phyloP scores from a whole-genome alignment of 2,888 invertebrate species.

The Stenoptilia bipunctidactyla region DNA sequence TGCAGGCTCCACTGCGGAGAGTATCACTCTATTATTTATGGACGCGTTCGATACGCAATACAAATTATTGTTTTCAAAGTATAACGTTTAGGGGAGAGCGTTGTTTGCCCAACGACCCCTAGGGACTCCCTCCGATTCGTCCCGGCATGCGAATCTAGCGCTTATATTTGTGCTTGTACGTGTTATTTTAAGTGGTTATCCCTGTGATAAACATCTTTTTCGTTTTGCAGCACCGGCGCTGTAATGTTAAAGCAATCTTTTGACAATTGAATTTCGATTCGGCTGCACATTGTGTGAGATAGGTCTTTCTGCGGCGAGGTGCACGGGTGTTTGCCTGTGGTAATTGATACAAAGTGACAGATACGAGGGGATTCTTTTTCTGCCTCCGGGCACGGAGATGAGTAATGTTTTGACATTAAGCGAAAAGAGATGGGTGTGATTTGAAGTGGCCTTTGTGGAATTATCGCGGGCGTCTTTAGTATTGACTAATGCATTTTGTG shows the following conservation, averaged over 20 bases:
- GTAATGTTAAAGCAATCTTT: constrained; percentile 65
- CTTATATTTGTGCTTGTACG: constrained; percentile 35
- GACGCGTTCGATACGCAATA: constrained; percentile 71
- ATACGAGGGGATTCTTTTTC: constrained; percentile 53
- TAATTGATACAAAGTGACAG: constrained; percentile 71
- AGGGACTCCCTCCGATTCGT: constrained; percentile 27
- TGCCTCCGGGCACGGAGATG: constrained; percentile 50
- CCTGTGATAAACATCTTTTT: constrained; percentile 40
- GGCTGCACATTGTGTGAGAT: constrained; percentile 44
- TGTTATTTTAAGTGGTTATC: constrained; percentile 26
- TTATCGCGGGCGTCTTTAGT: constrained; percentile 68
- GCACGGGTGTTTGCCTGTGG: constrained; percentile 66
- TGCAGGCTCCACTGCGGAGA: constrained; percentile 37
- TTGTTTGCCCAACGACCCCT: constrained; percentile 67
- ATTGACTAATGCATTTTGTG: constrained; percentile 68
- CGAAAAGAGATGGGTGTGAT: constrained; percentile 68
- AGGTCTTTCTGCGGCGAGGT: constrained; percentile 40
- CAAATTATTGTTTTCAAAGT: constrained; percentile 73
- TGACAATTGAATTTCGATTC: constrained; percentile 68
- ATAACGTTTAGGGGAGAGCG: constrained; percentile 68
- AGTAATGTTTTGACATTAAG: constrained; percentile 66
- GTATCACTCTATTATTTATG: constrained; percentile 71
- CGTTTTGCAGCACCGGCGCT: constrained; percentile 39
- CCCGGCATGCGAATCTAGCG: constrained; percentile 32
- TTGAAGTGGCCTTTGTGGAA: constrained; percentile 71